Conservation (phyloP, 2,113 vertebrate genomes). For the Oncorhynchus kisutch region DNA sequence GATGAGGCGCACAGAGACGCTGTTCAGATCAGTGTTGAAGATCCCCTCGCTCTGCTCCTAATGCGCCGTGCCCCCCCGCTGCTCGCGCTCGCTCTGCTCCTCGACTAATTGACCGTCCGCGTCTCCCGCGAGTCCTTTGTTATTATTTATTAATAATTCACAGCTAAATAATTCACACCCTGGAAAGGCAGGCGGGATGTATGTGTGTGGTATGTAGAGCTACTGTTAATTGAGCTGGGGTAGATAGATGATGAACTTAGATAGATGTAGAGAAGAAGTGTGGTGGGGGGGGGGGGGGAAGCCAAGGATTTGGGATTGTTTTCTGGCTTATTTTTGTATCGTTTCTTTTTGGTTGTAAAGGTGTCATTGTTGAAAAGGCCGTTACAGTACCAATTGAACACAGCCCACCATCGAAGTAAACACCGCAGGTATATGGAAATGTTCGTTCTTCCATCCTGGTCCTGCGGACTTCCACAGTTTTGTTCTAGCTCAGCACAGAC, state of each 20-base stretch:
- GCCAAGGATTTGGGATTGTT: too few species aligned
- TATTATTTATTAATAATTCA: conserved; percentile 87
- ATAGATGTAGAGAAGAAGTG: too few species aligned
- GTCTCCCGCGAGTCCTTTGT: conserved; percentile 87
- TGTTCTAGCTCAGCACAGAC: too few species aligned
- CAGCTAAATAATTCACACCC: conserved; percentile 95
- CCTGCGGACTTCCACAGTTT: too few species aligned
- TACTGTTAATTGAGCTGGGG: conserved; percentile 87
- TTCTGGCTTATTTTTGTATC: too few species aligned
- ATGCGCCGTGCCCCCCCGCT: conserved; percentile 68
- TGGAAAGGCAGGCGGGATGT: conserved; percentile 75
- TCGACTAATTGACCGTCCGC: conserved; percentile 89
- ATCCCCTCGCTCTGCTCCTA: conserved; percentile 74
- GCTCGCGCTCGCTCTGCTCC: conserved; percentile 84
- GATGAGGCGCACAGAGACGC: conserved; percentile 70
- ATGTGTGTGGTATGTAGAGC: conserved; percentile 71
- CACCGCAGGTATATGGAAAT: too few species aligned
- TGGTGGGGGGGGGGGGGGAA: too few species aligned
- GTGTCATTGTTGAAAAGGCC: too few species aligned
- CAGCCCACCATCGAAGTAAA: too few species aligned
- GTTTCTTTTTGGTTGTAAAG: too few species aligned
- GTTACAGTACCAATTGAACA: too few species aligned
- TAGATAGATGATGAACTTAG: conserved; percentile 54
- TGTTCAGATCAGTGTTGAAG: conserved; percentile 77
- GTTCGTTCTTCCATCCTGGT: too few species aligned